phyloP scores from a whole-genome alignment of 2,113 vertebrate species.

The Sitta europaea region DNA sequence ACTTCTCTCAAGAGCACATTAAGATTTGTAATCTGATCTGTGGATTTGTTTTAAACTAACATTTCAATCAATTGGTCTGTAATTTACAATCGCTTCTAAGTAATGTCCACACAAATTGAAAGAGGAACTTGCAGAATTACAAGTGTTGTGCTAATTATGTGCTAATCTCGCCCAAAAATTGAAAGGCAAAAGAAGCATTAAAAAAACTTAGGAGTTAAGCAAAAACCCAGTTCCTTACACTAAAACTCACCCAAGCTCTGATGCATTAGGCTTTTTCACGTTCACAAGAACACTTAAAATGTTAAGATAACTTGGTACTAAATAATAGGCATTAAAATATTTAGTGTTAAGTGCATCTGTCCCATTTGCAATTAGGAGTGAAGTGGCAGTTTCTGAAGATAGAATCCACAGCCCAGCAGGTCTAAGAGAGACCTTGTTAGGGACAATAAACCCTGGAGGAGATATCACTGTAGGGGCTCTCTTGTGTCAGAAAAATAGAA shows the following conservation, averaged over 20 bases:
- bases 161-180: background rate
- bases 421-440: background rate
- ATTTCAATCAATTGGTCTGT: background rate
- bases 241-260: background rate
- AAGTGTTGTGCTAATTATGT: background rate
- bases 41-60: background rate
- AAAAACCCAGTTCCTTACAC: background rate
- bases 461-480: background rate
- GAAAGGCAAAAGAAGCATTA: background rate
- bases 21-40: background rate
- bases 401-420: background rate
- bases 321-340: background rate
- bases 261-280: background rate
- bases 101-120: background rate
- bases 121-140: background rate
- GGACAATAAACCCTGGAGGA: background rate
- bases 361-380: background rate
- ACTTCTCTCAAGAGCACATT: background rate
- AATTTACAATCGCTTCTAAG: background rate
- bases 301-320: background rate
- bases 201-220: background rate
- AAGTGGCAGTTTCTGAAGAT: background rate
- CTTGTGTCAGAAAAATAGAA: background rate
- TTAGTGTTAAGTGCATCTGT: background rate
- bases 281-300: background rate